Conservation (phyloP, 2,888 invertebrate genomes). For the Himalopsyche kuldschensis region DNA sequence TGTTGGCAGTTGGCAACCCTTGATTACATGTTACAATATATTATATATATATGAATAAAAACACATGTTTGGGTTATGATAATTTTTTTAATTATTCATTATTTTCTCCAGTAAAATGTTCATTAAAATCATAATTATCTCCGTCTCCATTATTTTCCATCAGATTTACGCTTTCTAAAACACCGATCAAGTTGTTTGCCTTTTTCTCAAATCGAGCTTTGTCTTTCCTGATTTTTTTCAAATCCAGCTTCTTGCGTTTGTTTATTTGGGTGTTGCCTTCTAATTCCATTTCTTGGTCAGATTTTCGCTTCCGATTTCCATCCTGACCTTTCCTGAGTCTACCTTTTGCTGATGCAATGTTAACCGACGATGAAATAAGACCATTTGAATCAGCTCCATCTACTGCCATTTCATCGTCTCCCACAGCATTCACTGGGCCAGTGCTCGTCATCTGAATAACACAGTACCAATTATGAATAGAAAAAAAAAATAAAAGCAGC, state of each 20-base stretch:
- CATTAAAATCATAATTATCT: conserved; percentile 66
- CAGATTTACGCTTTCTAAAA: conserved; percentile 64
- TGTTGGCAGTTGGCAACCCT: no score
- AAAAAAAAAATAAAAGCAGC: not conserved
- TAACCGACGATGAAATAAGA: conserved; percentile 51
- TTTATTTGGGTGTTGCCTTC: conserved; percentile 74
- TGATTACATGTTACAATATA: no score
- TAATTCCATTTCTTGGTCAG: conserved; percentile 67
- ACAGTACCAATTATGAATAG: not conserved
- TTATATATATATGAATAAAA: no score
- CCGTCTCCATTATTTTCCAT: conserved; percentile 46
- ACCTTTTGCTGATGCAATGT: conserved; percentile 49
- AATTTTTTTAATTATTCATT: conserved; percentile 27
- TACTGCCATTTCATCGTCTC: conserved; percentile 57
- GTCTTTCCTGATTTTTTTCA: conserved; percentile 57
- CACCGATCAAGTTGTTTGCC: conserved; percentile 64
- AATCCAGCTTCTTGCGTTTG: conserved; percentile 62
- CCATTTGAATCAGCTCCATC: conserved; percentile 54
- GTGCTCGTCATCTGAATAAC: conserved; percentile 63
- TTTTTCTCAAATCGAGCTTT: conserved; percentile 63
- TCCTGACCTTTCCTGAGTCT: conserved; percentile 41
- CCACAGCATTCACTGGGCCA: conserved; percentile 60
- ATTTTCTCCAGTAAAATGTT: conserved; percentile 54
- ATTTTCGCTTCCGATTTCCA: conserved; percentile 50
- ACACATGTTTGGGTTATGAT: conserved; percentile 12